These are phyloP conservation scores for Lepidocyrtinus sp. DNA, from an alignment of 2,888 invertebrate genomes.

Conservation along the genomic window DNA sequence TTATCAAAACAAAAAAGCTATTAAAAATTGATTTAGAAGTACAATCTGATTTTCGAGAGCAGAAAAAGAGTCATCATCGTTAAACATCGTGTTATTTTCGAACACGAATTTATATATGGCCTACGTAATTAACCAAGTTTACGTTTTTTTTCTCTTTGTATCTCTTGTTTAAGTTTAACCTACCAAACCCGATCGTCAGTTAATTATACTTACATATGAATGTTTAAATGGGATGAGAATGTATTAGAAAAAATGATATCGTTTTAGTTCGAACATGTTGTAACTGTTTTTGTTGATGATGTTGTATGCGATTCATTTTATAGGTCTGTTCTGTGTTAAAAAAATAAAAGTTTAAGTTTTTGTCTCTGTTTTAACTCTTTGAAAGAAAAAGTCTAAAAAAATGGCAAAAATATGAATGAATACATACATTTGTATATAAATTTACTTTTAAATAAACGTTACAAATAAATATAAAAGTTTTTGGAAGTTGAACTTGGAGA, in stretches of 20 bases:
- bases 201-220: no score
- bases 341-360: neutral
- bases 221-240: no score
- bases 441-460: neutral
- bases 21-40: neutral
- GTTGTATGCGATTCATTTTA: neutral
- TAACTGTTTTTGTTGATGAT: neutral
- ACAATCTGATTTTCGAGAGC: neutral
- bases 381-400: neutral
- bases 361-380: constrained; percentile 21
- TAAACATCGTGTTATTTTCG: neutral
- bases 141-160: neutral
- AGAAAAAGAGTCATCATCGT: neutral
- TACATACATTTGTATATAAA: neutral
- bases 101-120: neutral
- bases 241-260: neutral
- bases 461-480: neutral
- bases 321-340: neutral
- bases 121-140: neutral
- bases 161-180: neutral
- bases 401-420: no score
- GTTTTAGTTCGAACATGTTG: no score
- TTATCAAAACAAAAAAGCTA: constrained; percentile 10
- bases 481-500: neutral
- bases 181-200: neutral